Percentiles rank a stretch among this genome's conserved stretches.
Evolutionary conservation across 2,888 invertebrate species (phyloP).

Genomic region (Andrena hattorfiana): DNA sequence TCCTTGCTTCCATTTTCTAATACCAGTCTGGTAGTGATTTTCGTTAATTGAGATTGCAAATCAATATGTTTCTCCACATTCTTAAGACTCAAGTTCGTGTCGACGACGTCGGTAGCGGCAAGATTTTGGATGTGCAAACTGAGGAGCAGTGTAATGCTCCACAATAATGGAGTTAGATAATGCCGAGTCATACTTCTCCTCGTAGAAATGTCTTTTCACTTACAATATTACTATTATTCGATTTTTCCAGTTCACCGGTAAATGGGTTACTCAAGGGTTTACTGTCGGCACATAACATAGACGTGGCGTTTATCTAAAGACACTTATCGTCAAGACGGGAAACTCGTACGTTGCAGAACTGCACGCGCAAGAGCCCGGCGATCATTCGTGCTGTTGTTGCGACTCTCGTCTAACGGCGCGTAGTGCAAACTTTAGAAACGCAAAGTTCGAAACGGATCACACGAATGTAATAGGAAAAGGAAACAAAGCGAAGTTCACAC

Average conservation of each 20-base stretch:
- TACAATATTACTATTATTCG: not conserved
- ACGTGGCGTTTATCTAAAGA: constrained; percentile 71
- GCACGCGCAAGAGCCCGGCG: not conserved
- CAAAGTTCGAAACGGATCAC: too few relatives aligned
- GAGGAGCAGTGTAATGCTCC: constrained; percentile 38
- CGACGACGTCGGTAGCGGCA: constrained; percentile 57
- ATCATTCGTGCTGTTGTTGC: too few relatives aligned
- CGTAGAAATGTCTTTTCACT: not conserved
- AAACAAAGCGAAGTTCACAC: too few relatives aligned
- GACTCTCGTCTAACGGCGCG: too few relatives aligned
- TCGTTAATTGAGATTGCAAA: constrained; percentile 95
- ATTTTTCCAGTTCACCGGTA: constrained; percentile 54
- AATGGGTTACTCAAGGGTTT: constrained; percentile 15
- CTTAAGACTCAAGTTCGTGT: constrained; percentile 88
- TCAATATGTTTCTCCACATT: constrained; percentile 95
- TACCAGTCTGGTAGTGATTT: constrained; percentile 92
- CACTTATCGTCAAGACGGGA: constrained; percentile 9
- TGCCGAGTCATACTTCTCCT: constrained; percentile 42
- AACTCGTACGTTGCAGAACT: constrained; percentile 6
- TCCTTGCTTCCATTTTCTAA: constrained; percentile 93
- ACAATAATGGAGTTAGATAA: constrained; percentile 28
- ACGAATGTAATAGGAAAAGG: too few relatives aligned
- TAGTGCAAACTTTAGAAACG: too few relatives aligned
- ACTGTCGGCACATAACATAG: constrained; percentile 58
- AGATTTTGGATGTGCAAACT: constrained; percentile 11